Base-by-base conservation (phyloP, 2,888 invertebrate species). In the Drosophila paramelanica region DNA sequence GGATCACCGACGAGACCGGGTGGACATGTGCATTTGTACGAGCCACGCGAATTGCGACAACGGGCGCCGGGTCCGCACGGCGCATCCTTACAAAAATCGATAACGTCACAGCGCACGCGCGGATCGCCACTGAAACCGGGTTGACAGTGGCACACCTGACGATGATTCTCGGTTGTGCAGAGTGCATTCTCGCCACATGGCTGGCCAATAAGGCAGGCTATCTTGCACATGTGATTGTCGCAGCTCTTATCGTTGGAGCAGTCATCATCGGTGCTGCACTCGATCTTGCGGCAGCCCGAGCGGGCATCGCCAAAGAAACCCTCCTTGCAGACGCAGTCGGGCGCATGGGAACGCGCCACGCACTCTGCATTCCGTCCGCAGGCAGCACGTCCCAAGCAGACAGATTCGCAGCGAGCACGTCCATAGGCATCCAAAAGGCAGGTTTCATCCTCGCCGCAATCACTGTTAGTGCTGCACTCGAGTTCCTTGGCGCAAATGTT, bases 351-450 rank as follows among this genome's bases (percentile, higher is more conserved):
- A 62, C 94, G 94, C 0, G 96, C 95, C 11, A 93, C 93, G 90
- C 98, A 98, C 71, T 95, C 94, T 0, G 97, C 96, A 91, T 97
- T 97, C 70, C 97, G 94, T 36, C 97, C 96, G 90, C 98, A 97
- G 43, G 95, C 91, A 1, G 96, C 93, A 4, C 93, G 93, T 43
- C 95, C 94, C 67, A 95, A 94, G 88, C 97, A 98, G 0, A 96
- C 95, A 80, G 95, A 94, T 55, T 94, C 93, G 90, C 97, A 98
- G 89, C 96, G 95, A 0, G 95, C 94, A 86, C 96, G 95, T 25
- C 97, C 97, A 60, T 96, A 93, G 67, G 93, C 94, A 69, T 93
- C 94, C 13, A 94, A 93, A 20, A 94, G 89, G 88, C 98, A 98
- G 84, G 95, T 95, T 91, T 97, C 96, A 73, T 95, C 94, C 50